These are phyloP conservation scores for Sisor rabdophorus DNA, from an alignment of 2,113 vertebrate species.

Conservation along the genomic window DNA sequence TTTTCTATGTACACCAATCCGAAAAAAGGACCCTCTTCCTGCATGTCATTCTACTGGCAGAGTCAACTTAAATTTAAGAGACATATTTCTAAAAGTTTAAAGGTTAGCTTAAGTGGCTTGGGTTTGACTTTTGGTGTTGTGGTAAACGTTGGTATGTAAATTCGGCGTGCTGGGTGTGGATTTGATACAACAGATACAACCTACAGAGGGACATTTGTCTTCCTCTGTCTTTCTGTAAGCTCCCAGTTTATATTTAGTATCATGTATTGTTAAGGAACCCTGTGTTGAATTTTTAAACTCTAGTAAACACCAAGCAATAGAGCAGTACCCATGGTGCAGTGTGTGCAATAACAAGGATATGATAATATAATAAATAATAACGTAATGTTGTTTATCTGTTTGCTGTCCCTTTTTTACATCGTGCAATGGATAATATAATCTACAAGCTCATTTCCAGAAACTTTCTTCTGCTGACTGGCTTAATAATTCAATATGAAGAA, in stretches of 20 bases:
- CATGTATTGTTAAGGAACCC: conserved; percentile 13
- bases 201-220: conserved; percentile 5
- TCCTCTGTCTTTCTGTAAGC: conserved; percentile 21
- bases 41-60: conserved; percentile 65
- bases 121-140: neutral
- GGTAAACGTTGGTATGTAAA: neutral
- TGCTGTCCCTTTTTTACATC: conserved; percentile 2
- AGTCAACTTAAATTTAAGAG: conserved; percentile 23
- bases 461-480: conserved; percentile 8
- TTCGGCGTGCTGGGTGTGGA: conserved; percentile 8
- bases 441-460: neutral
- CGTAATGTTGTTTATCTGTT: conserved; percentile 28
- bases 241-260: conserved; percentile 28
- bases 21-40: too few species aligned
- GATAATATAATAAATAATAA: conserved; percentile 49
- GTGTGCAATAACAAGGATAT: conserved; percentile 52
- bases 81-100: conserved; percentile 15
- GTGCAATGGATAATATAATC: neutral
- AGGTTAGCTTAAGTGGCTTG: neutral
- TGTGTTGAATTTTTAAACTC: conserved; percentile 36
- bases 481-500: conserved; percentile 41
- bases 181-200: conserved; percentile 10
- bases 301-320: conserved; percentile 50
- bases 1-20: too few species aligned
- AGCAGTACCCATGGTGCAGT: conserved; percentile 50